Evolutionary conservation across 2,888 invertebrate genomes (phyloP).

Genomic region (Drosophila longiperda): DNA sequence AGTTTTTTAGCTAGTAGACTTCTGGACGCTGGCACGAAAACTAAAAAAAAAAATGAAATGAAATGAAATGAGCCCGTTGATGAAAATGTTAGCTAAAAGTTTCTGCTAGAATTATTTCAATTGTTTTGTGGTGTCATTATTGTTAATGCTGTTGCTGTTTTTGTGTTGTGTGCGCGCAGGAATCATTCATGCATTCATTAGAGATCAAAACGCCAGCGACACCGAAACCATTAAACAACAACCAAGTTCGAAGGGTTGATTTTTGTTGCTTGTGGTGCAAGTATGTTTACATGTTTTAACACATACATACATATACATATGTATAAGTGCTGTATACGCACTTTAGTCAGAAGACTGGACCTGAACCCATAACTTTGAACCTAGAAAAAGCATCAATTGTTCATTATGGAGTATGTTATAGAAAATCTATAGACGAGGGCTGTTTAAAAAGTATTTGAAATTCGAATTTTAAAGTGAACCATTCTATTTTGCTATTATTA

Average conservation of each 20-base stretch:
- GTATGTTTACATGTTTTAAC: neutral
- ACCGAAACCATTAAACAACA: constrained; percentile 45
- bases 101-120: constrained; percentile 80
- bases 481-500: neutral
- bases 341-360: constrained; percentile 9
- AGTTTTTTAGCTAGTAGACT: constrained; percentile 37
- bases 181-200: constrained; percentile 79
- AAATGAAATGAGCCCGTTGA: constrained; percentile 23
- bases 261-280: constrained; percentile 23
- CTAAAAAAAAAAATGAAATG: constrained; percentile 32
- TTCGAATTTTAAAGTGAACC: neutral
- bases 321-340: neutral
- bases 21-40: constrained; percentile 51
- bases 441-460: neutral
- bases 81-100: constrained; percentile 61
- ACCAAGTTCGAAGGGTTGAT: constrained; percentile 29
- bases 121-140: constrained; percentile 80
- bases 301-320: neutral
- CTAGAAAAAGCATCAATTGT: constrained; percentile 30
- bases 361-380: constrained; percentile 50
- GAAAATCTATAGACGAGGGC: constrained; percentile 13
- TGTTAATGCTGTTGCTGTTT: constrained; percentile 39
- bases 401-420: constrained; percentile 11
- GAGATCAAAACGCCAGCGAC: constrained; percentile 66
- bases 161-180: constrained; percentile 45